A percentile compares a stretch with the other conserved stretches of the same genome.
Conservation (phyloP, 2,113 vertebrate species). For the Tetrax tetrax region DNA sequence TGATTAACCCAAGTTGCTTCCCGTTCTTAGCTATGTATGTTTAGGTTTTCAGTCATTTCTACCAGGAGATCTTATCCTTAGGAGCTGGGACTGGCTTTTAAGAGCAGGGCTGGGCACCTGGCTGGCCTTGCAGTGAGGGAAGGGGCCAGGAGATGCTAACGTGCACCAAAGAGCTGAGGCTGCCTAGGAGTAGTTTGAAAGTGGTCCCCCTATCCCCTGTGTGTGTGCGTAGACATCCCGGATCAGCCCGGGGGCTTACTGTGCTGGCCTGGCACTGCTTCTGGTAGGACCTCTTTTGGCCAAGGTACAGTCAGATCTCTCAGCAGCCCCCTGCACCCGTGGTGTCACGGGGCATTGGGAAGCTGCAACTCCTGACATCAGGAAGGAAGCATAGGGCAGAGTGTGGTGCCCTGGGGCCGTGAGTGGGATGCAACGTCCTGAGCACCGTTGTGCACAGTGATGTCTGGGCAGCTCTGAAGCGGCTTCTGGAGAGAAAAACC, state of each 20-base stretch:
- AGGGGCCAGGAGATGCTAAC: neutral
- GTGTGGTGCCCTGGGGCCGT: rapidly evolving
- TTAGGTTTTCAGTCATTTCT: neutral
- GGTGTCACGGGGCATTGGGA: neutral
- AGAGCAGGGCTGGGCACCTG: neutral
- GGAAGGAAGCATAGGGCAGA: neutral
- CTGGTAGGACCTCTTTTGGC: neutral
- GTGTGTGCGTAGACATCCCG: rapidly evolving
- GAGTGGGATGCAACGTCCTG: neutral
- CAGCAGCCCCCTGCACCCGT: rapidly evolving
- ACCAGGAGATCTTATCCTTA: neutral
- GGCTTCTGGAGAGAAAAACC: neutral
- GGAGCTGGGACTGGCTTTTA: neutral
- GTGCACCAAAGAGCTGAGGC: neutral
- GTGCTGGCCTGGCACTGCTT: neutral
- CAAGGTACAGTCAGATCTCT: too few species aligned
- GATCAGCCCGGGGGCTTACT: neutral
- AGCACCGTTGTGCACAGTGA: neutral
- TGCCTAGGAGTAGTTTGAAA: neutral
- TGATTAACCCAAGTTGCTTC: neutral
- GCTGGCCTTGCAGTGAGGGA: neutral
- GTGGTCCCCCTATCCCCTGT: rapidly evolving
- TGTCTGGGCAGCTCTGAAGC: neutral
- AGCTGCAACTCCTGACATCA: neutral
- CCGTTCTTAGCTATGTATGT: neutral